Base-by-base conservation (phyloP, 64 coral and sea anemone species). In the Montipora capricornis region DNA sequence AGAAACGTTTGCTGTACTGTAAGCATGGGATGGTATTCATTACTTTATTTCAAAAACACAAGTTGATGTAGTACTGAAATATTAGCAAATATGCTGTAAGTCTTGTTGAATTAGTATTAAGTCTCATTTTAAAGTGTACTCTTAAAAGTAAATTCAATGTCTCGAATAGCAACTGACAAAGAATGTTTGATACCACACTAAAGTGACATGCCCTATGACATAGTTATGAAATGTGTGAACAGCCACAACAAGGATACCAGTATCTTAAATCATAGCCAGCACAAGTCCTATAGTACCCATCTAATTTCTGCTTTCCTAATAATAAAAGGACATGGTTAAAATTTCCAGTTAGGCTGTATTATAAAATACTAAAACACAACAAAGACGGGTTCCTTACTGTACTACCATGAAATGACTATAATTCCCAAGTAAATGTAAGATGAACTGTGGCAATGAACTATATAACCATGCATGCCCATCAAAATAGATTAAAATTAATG, bases 1-100 rank as follows among this genome's bases (percentile, higher is more conserved):
- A 26, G 26, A 26, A 26, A 26, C 1, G 26, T 26, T 26, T 26
- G 26, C 26, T 26, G 20, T 73, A 8, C 19, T 24, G 51, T 55
- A 9, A 5, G 9, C n/a, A 73, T 24, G 20, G 9, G 19, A 20
- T 73, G 19, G 19, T 24, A 37, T 73, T 4, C 24, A 20, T 24
- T 3, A 20, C 69, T 73, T 73, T 73, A 73, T 73, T 73, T 73
- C 69, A 73, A 73, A 73, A 73, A 20, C 69, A 73, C 69, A 73
- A 73, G n/a, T 73, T 66, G 61, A 24, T 66, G 15, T 66, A 26
- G 26, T 26, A 26, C 61, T 66, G 15, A 13, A 66, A 66, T 66
- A 13, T 14, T 66, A 13, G 9, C 9, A 66, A 66, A 66, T 26
- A 26, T 26, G 26, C 26, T 26, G 26, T 26, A 26, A 26, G 26